These are phyloP conservation scores for Aurelia aurita DNA, from an alignment of 30 jellyfish, hydroid and myxozoan genomes.

Conservation along the genomic window DNA sequence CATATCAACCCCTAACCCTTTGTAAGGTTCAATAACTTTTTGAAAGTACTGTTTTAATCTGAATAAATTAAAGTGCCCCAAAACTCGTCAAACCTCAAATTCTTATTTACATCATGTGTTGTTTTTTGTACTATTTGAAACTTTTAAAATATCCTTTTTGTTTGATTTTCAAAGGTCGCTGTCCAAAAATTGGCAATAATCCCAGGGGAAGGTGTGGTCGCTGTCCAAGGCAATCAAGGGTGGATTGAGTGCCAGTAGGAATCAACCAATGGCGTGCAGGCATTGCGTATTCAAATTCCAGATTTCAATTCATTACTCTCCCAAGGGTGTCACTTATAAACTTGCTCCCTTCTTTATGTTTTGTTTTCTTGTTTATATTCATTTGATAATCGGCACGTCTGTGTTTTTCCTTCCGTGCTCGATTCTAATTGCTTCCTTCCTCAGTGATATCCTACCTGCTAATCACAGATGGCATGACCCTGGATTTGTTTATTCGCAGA, in stretches of 20 bases:
- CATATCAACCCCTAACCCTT: neutral
- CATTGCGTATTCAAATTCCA: slow-evolving; percentile 28
- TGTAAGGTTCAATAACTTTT: slow-evolving; percentile 11
- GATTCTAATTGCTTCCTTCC: no score
- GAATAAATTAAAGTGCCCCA: slow-evolving; percentile 16
- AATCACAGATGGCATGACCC: no score
- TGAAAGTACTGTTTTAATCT: slow-evolving; percentile 16
- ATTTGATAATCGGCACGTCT: no score
- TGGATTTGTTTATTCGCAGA: no score
- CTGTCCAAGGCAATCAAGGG: neutral
- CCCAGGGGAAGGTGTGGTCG: no score
- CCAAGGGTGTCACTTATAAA: no score
- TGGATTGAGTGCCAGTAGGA: slow-evolving; percentile 38
- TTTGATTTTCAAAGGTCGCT: slow-evolving; percentile 3
- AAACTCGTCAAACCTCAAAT: slow-evolving; percentile 37
- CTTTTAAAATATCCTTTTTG: slow-evolving; percentile 16
- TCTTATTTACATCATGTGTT: slow-evolving; percentile 12
- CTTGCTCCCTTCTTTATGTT: no score
- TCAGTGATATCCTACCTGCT: no score
- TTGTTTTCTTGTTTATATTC: neutral
- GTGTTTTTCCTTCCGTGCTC: no score
- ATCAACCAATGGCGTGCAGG: slow-evolving; percentile 48
- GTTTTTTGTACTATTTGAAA: slow-evolving; percentile 19
- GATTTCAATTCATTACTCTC: slow-evolving; percentile 22
- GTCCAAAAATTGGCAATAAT: no score